Base-by-base conservation (phyloP, 2,888 invertebrate species). In the Odontothrips loti region DNA sequence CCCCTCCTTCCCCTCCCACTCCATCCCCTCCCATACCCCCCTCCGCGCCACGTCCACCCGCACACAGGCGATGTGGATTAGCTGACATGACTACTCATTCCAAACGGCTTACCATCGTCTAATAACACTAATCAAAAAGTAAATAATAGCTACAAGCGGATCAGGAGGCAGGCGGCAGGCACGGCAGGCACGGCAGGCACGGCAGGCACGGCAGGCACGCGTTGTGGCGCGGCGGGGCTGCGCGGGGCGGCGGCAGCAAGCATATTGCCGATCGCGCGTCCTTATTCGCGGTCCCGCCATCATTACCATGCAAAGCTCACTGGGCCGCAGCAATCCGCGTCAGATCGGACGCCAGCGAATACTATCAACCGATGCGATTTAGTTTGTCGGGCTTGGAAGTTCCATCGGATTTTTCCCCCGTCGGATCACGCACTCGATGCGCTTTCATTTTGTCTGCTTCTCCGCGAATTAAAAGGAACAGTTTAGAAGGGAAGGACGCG, bases 61-160 rank as follows among this genome's bases (percentile, higher is more conserved):
- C 68, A 75, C 23, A 4, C 68, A 23, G 68, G 4, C 34, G 34
- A 43, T 43, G 34, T 43, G 68, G 68, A 75, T 75, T 27, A 75
- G 68, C 68, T 12, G 27, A 75, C 68, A 75, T 27, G 68, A 75
- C 68, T 75, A 75, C 68, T 75, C 68, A 75, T 75, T 75, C 68
- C 68, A 27, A 75, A 75, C 68, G 68, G 68, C 68, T 75, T 75
- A 75, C 68, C 68, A 75, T 27, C 68, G 68, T 75, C 68, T 75
- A 75, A 75, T 75, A 75, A 75, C 68, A 75, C 68, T 75, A 75
- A 75, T 75, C 68, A 75, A 75, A 75, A 75, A 75, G 68, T 75
- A 75, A 75, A 75, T 75, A 75, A 75, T 75, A 75, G 68, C 68
- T 75, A 75, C 68, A 75, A 75, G 68, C 68, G 68, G 68, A 75